phyloP scores from a whole-genome alignment of 2,888 invertebrate genomes.

The Tubulanus polymorphus region DNA sequence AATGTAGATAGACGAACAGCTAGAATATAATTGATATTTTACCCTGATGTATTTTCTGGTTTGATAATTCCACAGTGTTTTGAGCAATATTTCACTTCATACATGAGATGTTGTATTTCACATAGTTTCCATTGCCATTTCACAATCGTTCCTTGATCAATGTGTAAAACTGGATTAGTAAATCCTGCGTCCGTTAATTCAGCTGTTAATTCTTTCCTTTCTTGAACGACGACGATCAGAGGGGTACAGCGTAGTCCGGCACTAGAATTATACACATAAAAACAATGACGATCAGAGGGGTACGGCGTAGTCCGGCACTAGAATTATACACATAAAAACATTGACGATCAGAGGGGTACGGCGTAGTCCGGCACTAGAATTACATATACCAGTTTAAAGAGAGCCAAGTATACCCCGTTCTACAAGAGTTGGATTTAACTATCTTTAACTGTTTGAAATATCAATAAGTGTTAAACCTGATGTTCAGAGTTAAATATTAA shows the following conservation, averaged over 20 bases:
- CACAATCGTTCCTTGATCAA: conserved; percentile 49
- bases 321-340: no score
- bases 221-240: conserved; percentile 42
- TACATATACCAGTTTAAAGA: no score
- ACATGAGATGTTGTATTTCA: conserved; percentile 36
- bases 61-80: conserved; percentile 7
- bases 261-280: no score
- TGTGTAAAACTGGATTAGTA: conserved; percentile 42
- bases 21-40: conserved; percentile 1
- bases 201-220: conserved; percentile 35
- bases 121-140: conserved; percentile 50
- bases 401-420: no score
- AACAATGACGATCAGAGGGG: conserved; percentile 46
- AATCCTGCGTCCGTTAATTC: conserved; percentile 49
- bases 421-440: no score
- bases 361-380: conserved; percentile 42
- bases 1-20: no score
- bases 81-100: conserved; percentile 31
- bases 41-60: conserved; percentile 10
- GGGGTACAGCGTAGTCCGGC: conserved; percentile 45
- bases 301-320: conserved; percentile 45
- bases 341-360: conserved; percentile 45
- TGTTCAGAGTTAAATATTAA: no score
- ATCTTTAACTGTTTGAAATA: no score
- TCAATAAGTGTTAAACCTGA: no score